Conservation (phyloP, 1,140 invertebrate species). For the Ladona fulva region DNA sequence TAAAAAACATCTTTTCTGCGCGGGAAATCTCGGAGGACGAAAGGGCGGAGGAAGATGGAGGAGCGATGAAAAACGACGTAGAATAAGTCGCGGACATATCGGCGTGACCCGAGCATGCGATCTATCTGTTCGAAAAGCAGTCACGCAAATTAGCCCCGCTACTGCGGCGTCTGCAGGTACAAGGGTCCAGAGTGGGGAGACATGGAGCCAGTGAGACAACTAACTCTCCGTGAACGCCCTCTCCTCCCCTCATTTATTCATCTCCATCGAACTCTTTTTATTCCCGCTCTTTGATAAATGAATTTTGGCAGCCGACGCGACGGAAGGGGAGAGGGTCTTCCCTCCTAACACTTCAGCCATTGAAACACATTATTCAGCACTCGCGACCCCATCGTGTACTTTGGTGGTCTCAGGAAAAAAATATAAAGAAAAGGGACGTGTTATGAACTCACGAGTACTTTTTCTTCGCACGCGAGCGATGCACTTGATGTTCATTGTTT, state of each 20-base stretch:
- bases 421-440: too few species aligned
- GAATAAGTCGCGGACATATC: background rate
- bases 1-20: too few species aligned
- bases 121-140: background rate
- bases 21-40: background rate
- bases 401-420: too few species aligned
- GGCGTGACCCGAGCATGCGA: background rate
- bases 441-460: too few species aligned
- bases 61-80: background rate
- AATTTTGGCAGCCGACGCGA: background rate
- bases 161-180: background rate
- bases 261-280: background rate
- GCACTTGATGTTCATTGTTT: too few species aligned
- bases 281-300: background rate
- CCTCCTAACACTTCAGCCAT: background rate
- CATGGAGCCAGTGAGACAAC: too few species aligned
- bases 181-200: too few species aligned
- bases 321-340: background rate
- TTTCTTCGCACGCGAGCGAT: too few species aligned
- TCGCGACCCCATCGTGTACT: background rate
- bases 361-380: background rate
- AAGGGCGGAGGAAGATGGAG: background rate
- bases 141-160: background rate
- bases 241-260: background rate
- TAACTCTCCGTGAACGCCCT: too few species aligned